A percentile compares a stretch with the other conserved stretches of the same genome.
These are phyloP conservation scores for Dolichopus griseipennis DNA, from an alignment of 2,888 invertebrate genomes.

Conservation along the genomic window DNA sequence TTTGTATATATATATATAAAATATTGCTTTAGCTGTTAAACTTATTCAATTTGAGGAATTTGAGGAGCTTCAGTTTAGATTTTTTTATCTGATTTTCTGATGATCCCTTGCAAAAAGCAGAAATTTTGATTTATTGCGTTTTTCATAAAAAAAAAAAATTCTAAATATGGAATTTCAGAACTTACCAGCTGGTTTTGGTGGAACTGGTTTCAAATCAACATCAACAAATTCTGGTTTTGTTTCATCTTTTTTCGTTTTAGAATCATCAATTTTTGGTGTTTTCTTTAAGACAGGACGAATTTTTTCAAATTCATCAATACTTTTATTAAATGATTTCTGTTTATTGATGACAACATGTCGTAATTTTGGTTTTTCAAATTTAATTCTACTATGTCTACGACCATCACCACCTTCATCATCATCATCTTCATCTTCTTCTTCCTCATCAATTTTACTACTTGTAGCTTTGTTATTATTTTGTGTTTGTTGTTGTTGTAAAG, in stretches of 20 bases:
- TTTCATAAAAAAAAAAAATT: neutral
- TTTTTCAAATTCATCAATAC: conserved; percentile 37
- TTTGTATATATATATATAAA: too few relatives aligned
- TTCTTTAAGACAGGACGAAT: conserved; percentile 40
- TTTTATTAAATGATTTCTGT: conserved; percentile 38
- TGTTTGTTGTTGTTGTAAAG: neutral
- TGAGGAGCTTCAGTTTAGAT: neutral
- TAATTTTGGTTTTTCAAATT: conserved; percentile 39
- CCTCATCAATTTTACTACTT: neutral
- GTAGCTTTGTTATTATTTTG: neutral
- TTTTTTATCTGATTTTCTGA: neutral
- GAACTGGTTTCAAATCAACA: conserved; percentile 38
- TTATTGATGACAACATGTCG: conserved; percentile 39
- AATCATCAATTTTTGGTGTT: conserved; percentile 40
- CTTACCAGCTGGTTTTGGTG: conserved; percentile 23
- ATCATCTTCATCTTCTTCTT: neutral
- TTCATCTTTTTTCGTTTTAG: conserved; percentile 36
- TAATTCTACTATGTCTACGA: conserved; percentile 32
- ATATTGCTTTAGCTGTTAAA: too few relatives aligned
- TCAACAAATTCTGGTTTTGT: conserved; percentile 40
- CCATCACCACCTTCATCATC: conserved; percentile 16
- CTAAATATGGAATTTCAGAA: neutral
- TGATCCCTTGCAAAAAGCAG: neutral
- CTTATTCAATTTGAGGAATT: too few relatives aligned
- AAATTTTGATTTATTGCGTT: neutral